Percentiles rank a stretch among this genome's conserved stretches.
Conservation (phyloP, 1,140 invertebrate genomes). For the Philaenus spumarius region DNA sequence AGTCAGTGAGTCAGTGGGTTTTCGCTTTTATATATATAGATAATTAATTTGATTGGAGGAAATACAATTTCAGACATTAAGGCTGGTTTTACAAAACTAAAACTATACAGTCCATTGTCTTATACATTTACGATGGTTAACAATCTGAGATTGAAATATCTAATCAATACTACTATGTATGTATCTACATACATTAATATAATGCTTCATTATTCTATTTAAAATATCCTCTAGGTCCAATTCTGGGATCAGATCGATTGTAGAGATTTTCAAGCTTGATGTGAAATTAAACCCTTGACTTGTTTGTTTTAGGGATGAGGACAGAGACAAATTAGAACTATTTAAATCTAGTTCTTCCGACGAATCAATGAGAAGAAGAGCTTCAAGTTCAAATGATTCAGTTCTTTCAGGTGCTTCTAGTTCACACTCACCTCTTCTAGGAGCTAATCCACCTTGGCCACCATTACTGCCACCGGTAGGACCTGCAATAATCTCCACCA, state of each 20-base stretch:
- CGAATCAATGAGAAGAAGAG: slow-evolving; percentile 52
- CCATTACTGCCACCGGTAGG: slow-evolving; percentile 14
- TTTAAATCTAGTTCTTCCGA: slow-evolving; percentile 52
- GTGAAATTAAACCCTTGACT: no score
- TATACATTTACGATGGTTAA: no score
- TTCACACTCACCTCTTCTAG: slow-evolving; percentile 33
- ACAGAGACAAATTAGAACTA: slow-evolving; percentile 49
- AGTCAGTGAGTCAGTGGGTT: no score
- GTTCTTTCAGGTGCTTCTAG: slow-evolving; percentile 43
- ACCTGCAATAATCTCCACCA: not conserved
- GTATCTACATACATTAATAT: not conserved
- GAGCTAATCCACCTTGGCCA: slow-evolving; percentile 31
- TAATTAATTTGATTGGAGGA: no score
- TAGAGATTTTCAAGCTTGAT: slow-evolving; percentile 7
- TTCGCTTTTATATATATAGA: no score
- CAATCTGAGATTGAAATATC: no score
- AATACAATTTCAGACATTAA: no score
- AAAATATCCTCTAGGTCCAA: not conserved
- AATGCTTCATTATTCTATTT: not conserved
- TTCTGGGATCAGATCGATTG: not conserved
- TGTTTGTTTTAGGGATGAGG: slow-evolving; percentile 53
- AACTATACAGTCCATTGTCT: no score
- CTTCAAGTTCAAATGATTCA: slow-evolving; percentile 53
- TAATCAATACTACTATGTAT: not conserved
- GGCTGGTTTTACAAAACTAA: no score